phyloP scores from a whole-genome alignment of 2,113 vertebrate species.

The Toxostoma redivivum region DNA sequence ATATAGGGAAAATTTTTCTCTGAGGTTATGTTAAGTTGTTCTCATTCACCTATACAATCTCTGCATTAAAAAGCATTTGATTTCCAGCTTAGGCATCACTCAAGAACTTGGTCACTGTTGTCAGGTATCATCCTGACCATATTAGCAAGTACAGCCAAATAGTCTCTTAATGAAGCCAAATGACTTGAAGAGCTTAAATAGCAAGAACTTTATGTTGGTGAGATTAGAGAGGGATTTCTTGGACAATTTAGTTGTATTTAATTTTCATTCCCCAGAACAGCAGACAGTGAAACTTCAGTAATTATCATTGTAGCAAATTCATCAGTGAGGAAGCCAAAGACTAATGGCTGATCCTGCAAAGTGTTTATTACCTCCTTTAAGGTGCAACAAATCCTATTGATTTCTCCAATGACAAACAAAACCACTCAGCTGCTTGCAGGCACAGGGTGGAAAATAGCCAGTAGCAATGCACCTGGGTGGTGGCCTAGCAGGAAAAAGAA shows the following conservation, averaged over 20 bases:
- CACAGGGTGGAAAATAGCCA: neutral
- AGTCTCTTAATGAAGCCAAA: neutral
- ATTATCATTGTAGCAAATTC: neutral
- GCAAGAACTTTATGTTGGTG: neutral
- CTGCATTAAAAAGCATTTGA: neutral
- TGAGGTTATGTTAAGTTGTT: neutral
- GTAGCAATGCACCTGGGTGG: neutral
- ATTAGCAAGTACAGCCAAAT: neutral
- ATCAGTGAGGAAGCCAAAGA: neutral
- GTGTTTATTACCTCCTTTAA: neutral
- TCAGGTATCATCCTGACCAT: neutral
- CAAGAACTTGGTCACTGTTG: neutral
- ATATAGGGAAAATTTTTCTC: neutral
- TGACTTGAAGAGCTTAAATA: neutral
- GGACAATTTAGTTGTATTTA: neutral
- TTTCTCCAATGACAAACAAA: neutral
- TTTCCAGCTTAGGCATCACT: neutral
- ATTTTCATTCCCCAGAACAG: neutral
- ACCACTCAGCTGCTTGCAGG: neutral
- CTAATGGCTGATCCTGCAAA: neutral
- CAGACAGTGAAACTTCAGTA: neutral
- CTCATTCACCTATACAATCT: neutral
- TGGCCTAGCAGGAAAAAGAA: neutral
- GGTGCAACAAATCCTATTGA: neutral
- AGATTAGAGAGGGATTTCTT: neutral